Conservation (phyloP, 2,113 vertebrate species). For the Vireo altiloquus region DNA sequence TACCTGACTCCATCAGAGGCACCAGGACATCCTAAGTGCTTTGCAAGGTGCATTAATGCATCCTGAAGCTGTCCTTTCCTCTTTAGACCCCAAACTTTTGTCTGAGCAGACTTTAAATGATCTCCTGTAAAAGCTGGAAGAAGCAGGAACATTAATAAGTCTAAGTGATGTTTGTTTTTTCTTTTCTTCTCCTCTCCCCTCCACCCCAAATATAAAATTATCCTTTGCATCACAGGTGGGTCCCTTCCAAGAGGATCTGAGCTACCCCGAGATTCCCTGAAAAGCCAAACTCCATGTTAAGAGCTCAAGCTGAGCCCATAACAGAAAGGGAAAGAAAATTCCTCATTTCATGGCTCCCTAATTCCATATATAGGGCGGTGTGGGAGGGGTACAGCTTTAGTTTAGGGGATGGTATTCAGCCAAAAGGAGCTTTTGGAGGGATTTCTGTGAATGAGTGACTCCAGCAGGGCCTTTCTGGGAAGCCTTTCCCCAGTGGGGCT, state of each 20-base stretch:
- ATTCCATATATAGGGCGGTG: neutral
- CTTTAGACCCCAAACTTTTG: neutral
- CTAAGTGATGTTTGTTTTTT: neutral
- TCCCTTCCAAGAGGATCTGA: neutral
- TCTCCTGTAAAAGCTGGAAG: neutral
- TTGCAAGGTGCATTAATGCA: neutral
- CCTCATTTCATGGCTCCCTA: neutral
- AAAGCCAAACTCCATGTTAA: neutral
- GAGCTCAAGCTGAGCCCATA: neutral
- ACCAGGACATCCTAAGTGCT: neutral
- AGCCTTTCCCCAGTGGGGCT: neutral
- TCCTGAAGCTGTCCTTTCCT: neutral
- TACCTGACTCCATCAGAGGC: neutral
- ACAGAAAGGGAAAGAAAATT: neutral
- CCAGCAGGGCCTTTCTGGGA: slow-evolving; percentile 20
- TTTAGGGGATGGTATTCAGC: neutral
- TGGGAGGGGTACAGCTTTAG: neutral
- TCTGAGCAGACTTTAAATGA: neutral
- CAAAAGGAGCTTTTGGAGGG: neutral
- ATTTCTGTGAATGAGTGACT: neutral
- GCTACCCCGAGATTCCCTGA: neutral
- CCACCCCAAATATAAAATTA: neutral
- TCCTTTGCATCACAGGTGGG: neutral
- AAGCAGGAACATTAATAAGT: neutral
- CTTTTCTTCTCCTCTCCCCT: neutral